These are phyloP conservation scores for Somateria mollissima DNA, from an alignment of 2,797 vertebrate species.

Conservation along the genomic window DNA sequence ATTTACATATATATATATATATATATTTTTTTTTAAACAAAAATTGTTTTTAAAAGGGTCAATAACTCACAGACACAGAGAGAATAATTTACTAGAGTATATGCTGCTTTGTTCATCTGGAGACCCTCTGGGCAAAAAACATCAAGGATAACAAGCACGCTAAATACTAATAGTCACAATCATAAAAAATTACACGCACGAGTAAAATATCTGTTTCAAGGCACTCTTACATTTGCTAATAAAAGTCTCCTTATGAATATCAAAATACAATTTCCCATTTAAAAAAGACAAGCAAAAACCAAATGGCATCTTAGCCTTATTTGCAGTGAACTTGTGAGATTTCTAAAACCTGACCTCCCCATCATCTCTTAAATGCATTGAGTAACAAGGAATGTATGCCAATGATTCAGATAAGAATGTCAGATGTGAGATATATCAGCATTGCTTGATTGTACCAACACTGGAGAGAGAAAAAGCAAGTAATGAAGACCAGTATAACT, in stretches of 20 bases:
- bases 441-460: background rate
- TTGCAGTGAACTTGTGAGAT: conserved; percentile 10
- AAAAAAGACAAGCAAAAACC: background rate
- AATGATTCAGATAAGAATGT: background rate
- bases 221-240: conserved; percentile 21
- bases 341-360: background rate
- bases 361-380: background rate
- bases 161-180: conserved; percentile 75
- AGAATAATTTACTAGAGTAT: conserved; percentile 64
- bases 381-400: background rate
- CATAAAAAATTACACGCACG: conserved; percentile 68
- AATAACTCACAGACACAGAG: conserved; percentile 67
- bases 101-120: conserved; percentile 51
- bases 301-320: background rate
- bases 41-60: conserved; percentile 67
- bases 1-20: background rate
- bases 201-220: conserved; percentile 71
- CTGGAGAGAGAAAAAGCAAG: background rate
- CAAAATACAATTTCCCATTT: conserved; percentile 33
- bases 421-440: background rate
- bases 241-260: conserved; percentile 47
- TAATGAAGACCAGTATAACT: background rate
- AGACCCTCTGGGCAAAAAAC: conserved; percentile 63
- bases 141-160: conserved; percentile 64
- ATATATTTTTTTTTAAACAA: background rate